Evolutionary conservation across 2,888 invertebrate species (phyloP), one percentile per base, ranked within the genome.

Genomic region (Mesoligia furuncula): DNA sequence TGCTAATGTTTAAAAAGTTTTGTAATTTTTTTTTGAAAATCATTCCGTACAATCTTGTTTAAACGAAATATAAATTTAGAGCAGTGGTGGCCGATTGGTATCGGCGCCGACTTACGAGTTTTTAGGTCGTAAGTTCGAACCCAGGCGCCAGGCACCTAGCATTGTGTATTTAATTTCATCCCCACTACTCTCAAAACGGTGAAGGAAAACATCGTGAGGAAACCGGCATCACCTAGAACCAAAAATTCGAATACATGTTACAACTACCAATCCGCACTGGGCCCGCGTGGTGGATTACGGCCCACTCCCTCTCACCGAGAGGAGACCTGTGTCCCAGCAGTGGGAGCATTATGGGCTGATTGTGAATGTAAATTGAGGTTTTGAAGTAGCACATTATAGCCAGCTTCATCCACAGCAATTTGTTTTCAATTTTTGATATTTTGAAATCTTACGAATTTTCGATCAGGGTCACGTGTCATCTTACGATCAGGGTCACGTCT

Each of bases 1-100:
- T 62, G 62, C 65, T 75, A 77, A 79, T 68, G 59, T 72, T 70
- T 36, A 36, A 62, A 78, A 85, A 74, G 39, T 54, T 66, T 20
- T 42, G 20, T 6, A 3, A 3, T 15, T 36, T 59, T 80, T 70
- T 80, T 70, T 36, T 20, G 4, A 31, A 59, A 42, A 59, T 68
- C 57, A 72, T 71, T 8, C 15, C 7, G 1, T 36, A n/a, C 15
- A 36, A 54, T 68, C 8, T 24, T 51, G 1, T n/a, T 54, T 54
- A n/a, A 39, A 69, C 36, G n/a, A 39, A 69, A 64, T 24, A 8
- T 31, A 27, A 67, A 61, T 42, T 67, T 5, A 54, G 54, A 11
- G 5, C n/a, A n/a, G 4, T n/a, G n/a, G 24, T 8, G 7, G 5
- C 17, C 48, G 17, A 48, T 6, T 48, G 48, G 17, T 48, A 17